Conservation (phyloP, 2,797 vertebrate genomes). For the Acanthiza pusilla region DNA sequence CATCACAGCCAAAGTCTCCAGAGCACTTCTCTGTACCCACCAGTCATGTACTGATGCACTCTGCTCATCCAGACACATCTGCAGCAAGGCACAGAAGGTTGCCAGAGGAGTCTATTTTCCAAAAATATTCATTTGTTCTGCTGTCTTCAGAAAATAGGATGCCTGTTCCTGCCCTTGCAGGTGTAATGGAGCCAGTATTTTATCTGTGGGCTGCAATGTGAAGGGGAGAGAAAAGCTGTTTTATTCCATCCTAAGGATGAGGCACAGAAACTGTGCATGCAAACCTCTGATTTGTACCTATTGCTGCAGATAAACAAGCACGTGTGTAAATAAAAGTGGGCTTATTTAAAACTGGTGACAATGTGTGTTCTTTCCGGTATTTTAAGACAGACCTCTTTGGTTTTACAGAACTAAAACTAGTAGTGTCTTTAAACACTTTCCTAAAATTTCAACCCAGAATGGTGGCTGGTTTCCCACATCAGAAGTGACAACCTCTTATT, state of each 20-base stretch:
- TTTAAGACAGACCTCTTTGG: not conserved
- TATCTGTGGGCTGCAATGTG: not conserved
- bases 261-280: not conserved
- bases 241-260: not conserved
- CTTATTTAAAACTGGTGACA: not conserved
- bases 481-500: not conserved
- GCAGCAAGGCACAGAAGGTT: not conserved
- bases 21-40: not conserved
- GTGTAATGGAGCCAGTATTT: conserved; percentile 12
- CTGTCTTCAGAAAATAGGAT: conserved; percentile 11
- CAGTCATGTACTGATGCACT: not conserved
- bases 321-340: not conserved
- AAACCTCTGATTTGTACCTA: not conserved
- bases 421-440: not conserved
- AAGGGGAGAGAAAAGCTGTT: not conserved
- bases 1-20: rapidly evolving
- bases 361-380: not conserved
- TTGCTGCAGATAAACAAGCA: not conserved
- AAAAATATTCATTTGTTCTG: conserved; percentile 14
- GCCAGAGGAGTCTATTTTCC: not conserved
- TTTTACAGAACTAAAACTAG: not conserved
- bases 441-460: not conserved
- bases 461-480: not conserved
- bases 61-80: not conserved
- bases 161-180: not conserved